These are phyloP conservation scores for Apaloderma vittatum DNA, from an alignment of 2,113 vertebrate genomes.

Conservation along the genomic window DNA sequence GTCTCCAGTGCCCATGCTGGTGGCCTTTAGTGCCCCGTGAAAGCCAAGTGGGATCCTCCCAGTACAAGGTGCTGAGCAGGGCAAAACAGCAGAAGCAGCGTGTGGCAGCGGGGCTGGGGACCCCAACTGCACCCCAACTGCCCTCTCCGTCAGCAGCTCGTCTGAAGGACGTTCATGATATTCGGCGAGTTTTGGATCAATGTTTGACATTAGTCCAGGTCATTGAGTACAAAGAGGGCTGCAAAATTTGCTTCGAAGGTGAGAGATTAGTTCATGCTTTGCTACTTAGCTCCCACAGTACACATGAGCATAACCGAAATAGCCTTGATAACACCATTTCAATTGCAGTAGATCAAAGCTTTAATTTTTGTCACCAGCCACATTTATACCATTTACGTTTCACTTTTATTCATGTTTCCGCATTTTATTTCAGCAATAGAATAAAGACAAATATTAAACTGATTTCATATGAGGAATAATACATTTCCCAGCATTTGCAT, in stretches of 20 bases:
- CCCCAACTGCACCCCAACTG: neutral
- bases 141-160: neutral
- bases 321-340: neutral
- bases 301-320: neutral
- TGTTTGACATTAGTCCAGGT: rapidly evolving
- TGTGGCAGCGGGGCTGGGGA: rapidly evolving
- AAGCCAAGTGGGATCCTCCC: rapidly evolving
- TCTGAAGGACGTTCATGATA: rapidly evolving
- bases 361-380: neutral
- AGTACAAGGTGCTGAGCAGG: rapidly evolving
- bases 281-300: neutral
- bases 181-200: rapidly evolving
- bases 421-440: neutral
- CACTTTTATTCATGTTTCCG: neutral
- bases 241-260: neutral
- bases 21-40: rapidly evolving
- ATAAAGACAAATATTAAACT: neutral
- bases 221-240: neutral
- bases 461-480: neutral
- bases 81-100: rapidly evolving
- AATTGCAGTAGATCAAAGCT: neutral
- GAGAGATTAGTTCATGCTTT: neutral
- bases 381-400: neutral
- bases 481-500: neutral
- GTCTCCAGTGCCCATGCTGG: rapidly evolving